Percentiles rank a stretch among this genome's conserved stretches.
Evolutionary conservation across 2,113 vertebrate genomes (phyloP).

Genomic region (Lophius piscatorius): DNA sequence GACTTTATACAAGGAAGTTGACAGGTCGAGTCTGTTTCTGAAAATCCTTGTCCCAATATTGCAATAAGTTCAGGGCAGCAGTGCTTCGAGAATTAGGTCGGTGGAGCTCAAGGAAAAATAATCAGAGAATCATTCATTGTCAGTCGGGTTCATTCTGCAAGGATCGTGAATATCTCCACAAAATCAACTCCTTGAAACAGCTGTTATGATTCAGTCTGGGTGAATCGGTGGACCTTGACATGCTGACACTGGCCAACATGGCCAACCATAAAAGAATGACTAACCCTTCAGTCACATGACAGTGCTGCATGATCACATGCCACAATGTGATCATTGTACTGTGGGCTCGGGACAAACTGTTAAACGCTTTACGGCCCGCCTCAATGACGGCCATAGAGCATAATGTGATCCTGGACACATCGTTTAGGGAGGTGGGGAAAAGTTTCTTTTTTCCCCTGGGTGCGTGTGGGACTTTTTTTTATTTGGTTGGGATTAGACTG

Average conservation of each 20-base stretch:
- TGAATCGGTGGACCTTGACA: background rate
- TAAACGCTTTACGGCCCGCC: too few relatives aligned
- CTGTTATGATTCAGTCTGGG: background rate
- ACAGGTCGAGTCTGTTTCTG: too few relatives aligned
- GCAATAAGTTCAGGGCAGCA: too few relatives aligned
- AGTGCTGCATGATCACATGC: conserved; percentile 1
- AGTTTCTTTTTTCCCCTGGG: background rate
- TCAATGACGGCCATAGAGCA: background rate
- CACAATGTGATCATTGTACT: background rate
- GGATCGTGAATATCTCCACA: background rate
- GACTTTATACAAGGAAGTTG: too few relatives aligned
- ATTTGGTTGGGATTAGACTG: background rate
- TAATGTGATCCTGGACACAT: background rate
- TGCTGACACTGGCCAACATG: background rate
- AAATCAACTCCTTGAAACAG: background rate
- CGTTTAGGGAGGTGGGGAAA: background rate
- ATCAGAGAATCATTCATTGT: too few relatives aligned
- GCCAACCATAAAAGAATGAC: too few relatives aligned
- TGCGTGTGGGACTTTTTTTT: background rate
- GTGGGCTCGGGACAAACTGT: background rate
- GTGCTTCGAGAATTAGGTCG: too few relatives aligned
- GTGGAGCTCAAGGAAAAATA: too few relatives aligned
- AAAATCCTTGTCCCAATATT: too few relatives aligned
- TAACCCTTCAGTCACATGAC: background rate
- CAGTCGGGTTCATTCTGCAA: background rate